A percentile compares a stretch with the other conserved stretches of the same genome.
These are phyloP conservation scores for Ecliptopera silaceata DNA, from an alignment of 2,888 invertebrate genomes.

Conservation along the genomic window DNA sequence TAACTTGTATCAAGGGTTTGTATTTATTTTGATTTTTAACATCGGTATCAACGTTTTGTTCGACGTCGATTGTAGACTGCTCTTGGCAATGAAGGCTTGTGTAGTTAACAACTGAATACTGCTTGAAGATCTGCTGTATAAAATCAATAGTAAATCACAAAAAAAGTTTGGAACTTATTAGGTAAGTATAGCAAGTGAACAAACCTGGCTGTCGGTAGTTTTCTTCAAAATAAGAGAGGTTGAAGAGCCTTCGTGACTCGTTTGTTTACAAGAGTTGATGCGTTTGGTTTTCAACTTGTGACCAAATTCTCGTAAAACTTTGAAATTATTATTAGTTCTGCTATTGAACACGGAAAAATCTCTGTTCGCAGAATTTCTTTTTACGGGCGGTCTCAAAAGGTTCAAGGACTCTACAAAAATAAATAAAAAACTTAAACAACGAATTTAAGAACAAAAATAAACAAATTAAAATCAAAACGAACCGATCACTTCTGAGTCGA, in stretches of 20 bases:
- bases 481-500: conserved; percentile 57
- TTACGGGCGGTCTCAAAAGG: conserved; percentile 55
- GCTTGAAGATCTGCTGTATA: conserved; percentile 45
- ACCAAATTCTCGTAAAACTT: conserved; percentile 11
- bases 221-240: conserved; percentile 52
- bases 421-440: conserved; percentile 41
- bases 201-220: conserved; percentile 47
- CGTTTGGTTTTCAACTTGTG: conserved; percentile 19
- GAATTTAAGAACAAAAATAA: conserved; percentile 20
- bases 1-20: conserved; percentile 60
- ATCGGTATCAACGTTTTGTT: conserved; percentile 3
- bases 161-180: neutral
- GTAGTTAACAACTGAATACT: conserved; percentile 43
- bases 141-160: neutral
- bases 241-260: conserved; percentile 35
- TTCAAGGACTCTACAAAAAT: conserved; percentile 64
- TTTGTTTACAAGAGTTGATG: conserved; percentile 7
- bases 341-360: conserved; percentile 23
- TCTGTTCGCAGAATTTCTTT: conserved; percentile 37
- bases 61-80: conserved; percentile 10
- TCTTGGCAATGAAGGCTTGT: conserved; percentile 33
- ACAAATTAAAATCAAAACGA: conserved; percentile 39
- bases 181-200: neutral
- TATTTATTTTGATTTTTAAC: conserved; percentile 13
- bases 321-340: conserved; percentile 18